Evolutionary conservation across 2,113 vertebrate species (phyloP).

Genomic region (sheep (Ovis aries)): ARS-UI_Ramb_v3.0 NC_056069.1:17699001-17699500

Average conservation of each 20-base stretch:
- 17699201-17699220: background rate
- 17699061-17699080: background rate
- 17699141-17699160: background rate
- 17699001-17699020: slow-evolving; percentile 6
- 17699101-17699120: background rate
- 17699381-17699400: background rate
- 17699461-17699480: background rate
- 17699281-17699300: slow-evolving; percentile 26
- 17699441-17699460: background rate
- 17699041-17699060: background rate
- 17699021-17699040: slow-evolving; percentile 5
- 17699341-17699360: background rate
- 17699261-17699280: background rate
- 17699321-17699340: background rate
- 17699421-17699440: background rate
- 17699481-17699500: background rate
- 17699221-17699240: slow-evolving; percentile 17
- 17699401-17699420: background rate
- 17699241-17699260: background rate
- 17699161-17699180: background rate
- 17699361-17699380: background rate
- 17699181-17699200: background rate
- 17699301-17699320: background rate
- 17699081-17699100: background rate
- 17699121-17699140: background rate